Base-by-base conservation (phyloP, 2,888 invertebrate species). In the Adelphocoris suturalis region DNA sequence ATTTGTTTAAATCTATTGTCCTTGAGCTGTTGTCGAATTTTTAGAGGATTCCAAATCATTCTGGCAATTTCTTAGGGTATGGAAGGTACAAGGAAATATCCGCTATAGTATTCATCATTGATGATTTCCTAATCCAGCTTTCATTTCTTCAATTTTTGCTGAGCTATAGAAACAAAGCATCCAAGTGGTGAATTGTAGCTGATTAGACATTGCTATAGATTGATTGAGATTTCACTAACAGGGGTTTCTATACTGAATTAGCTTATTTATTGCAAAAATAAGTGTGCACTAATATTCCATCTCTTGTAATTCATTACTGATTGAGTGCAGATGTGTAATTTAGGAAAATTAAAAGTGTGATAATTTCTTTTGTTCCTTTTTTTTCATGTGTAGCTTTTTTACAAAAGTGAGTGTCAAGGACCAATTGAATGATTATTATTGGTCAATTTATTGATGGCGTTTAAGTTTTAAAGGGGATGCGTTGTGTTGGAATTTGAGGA, bases 181-280 rank as follows among this genome's bases (percentile, higher is more conserved):
- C 82, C 82, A 82, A 23, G 82, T 52, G 82, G 82, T 52, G 82
- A 82, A 82, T 68, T 68, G 68, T 82, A 82, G 82, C 82, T 82
- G 82, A 82, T 47, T 82, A 82, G 82, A 52, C 48, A 47, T 82
- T 82, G 82, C 82, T 68, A 68, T 68, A 23, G 68, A 82, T 52
- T 47, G 82, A 82, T 82, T 52, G 82, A 82, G 82, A 52, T 52
- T 82, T 82, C 82, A 82, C 82, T 23, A 27, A 27, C 82, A 52
- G 82, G 47, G 82, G 82, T 52, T 82, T 82, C 47, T 82, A 82
- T 52, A 47, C 47, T 47, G 82, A 82, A 82, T 82, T 82, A 52
- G 82, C 82, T 82, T 82, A 48, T 82, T 82, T 82, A 52, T 19
- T 78, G 37, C 27, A 52, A 47, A 48, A 82, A 82, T 52, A 48